A percentile compares a stretch with the other conserved stretches of the same genome.
Conservation (phyloP, 2,797 vertebrate species). For the Uromys caudimaculatus region DNA sequence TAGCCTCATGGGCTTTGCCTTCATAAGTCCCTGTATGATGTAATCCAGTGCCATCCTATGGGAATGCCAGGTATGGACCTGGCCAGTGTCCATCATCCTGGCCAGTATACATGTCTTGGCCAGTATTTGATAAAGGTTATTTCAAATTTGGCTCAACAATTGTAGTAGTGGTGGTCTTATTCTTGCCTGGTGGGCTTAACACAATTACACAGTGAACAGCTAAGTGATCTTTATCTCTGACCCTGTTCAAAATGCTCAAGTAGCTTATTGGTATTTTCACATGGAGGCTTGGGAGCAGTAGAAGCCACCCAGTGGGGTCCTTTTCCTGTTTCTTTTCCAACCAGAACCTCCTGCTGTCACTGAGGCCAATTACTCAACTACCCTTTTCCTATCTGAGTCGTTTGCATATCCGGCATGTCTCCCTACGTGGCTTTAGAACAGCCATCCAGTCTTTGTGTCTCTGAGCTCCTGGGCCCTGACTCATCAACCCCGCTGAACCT, state of each 20-base stretch:
- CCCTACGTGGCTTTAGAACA: background rate
- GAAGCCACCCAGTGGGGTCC: background rate
- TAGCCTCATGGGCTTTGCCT: background rate
- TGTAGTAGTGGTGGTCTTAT: background rate
- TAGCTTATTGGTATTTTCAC: background rate
- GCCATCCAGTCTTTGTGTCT: background rate
- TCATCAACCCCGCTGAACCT: background rate
- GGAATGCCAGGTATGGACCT: background rate
- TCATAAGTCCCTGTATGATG: background rate
- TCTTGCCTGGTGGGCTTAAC: background rate
- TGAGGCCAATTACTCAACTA: background rate
- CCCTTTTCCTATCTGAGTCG: background rate
- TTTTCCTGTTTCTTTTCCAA: background rate
- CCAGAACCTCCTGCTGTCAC: background rate
- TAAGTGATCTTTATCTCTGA: background rate
- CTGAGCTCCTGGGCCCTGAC: background rate
- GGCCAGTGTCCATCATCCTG: background rate
- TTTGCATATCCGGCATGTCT: background rate
- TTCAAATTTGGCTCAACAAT: background rate
- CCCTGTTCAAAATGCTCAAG: background rate
- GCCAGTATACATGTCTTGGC: background rate
- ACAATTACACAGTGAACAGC: background rate
- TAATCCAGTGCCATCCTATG: too few relatives aligned
- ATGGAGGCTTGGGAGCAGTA: background rate
- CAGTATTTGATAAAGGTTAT: background rate